Base-by-base conservation (phyloP, 2,888 invertebrate species). In the Sarcophaga variegata region DNA sequence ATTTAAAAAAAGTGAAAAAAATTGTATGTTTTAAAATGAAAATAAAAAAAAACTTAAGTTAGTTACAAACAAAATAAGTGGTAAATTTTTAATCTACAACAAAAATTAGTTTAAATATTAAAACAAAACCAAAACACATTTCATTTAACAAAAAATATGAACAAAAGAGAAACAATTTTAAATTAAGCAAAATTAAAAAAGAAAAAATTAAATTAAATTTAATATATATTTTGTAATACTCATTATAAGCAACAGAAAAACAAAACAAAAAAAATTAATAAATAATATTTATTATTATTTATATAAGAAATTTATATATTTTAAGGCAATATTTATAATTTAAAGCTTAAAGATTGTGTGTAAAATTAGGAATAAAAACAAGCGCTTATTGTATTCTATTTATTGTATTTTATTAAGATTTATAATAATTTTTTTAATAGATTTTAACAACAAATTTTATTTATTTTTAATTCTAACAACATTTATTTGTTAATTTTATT, bases 171-270 rank as follows among this genome's bases (percentile, higher is more conserved):
- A 54, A 22, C 27, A 49, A 12, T 22, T 66, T 72, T 67, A 2
- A 47, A 45, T 64, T 62, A 69, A 59, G 59, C 37, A 74, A 45
- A 66, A 67, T 25, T 67, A 66, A 69, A 75, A 75, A 72, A 79
- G 17, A 47, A 62, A 74, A 75, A 74, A 70, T 49, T 47, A 20
- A 67, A 64, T 54, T 37, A 37, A 37, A 37, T 37, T 37, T 37
- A 37, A 64, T 47, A 72, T 81, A 74, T 86, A 78, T 81, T 87
- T 87, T 87, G 20, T 81, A 87, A 87, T 87, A 87, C 87, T 87
- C 87, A 78, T 72, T 49, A 49, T 66, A 49, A 77, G 25, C 59
- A 22, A 69, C 59, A 67, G 25, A 49, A 70, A 60, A 54, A 47
- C 6, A 71, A 71, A 27, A 37, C 8, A 37, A 37, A 37, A 37